Evolutionary conservation across 2,888 invertebrate genomes (phyloP).

Genomic region (Griposia aprilina): DNA sequence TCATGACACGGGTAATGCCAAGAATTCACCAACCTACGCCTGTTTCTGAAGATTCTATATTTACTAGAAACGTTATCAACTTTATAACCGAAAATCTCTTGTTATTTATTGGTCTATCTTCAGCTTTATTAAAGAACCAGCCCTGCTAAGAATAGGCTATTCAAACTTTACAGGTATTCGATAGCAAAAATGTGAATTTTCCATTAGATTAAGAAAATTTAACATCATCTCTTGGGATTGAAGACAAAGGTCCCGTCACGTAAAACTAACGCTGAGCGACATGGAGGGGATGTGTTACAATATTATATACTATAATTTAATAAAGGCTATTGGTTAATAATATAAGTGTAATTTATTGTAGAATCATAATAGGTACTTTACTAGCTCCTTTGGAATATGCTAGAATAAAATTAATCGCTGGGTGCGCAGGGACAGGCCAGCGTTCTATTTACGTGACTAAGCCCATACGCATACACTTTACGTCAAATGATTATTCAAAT

Average conservation of each 20-base stretch:
- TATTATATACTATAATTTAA: too few species aligned
- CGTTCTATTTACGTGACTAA: too few species aligned
- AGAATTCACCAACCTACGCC: conserved; percentile 76
- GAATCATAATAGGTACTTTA: too few species aligned
- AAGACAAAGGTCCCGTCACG: too few species aligned
- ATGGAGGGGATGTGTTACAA: too few species aligned
- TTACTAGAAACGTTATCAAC: conserved; percentile 41
- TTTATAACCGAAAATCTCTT: neutral
- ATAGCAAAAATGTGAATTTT: neutral
- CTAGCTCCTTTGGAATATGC: too few species aligned
- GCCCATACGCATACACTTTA: neutral
- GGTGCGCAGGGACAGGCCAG: too few species aligned
- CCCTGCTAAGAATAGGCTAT: neutral
- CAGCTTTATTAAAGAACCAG: neutral
- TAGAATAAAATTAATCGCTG: too few species aligned
- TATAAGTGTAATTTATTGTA: too few species aligned
- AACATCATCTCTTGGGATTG: too few species aligned
- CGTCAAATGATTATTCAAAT: neutral
- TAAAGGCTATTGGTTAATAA: too few species aligned
- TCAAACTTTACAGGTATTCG: neutral
- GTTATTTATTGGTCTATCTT: neutral
- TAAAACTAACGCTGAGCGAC: too few species aligned
- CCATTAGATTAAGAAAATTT: neutral
- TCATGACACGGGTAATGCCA: conserved; percentile 76
- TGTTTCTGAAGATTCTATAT: conserved; percentile 47